These are phyloP conservation scores for Heteromurus nitidus DNA, from an alignment of 2,888 invertebrate genomes.

Conservation along the genomic window DNA sequence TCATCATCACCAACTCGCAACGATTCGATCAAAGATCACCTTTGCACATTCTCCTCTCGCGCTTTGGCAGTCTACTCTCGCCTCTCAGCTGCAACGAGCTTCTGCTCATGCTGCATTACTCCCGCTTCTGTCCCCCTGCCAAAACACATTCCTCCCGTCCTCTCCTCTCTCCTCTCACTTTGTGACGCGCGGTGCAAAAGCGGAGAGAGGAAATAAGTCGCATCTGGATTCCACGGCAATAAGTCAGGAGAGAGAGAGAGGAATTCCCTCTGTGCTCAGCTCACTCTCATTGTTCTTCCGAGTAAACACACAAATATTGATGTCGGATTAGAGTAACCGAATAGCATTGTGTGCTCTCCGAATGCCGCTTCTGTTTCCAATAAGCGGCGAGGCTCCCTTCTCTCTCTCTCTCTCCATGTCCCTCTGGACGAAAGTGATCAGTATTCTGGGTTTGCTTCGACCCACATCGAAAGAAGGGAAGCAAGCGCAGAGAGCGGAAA, in stretches of 20 bases:
- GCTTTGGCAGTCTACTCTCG: neutral
- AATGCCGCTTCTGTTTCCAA: neutral
- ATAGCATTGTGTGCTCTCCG: neutral
- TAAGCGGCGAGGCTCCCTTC: too few relatives aligned
- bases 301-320: slow-evolving; percentile 3
- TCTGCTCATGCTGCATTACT: neutral
- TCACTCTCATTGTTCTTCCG: slow-evolving; percentile 22
- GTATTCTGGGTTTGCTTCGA: neutral
- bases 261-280: slow-evolving; percentile 24
- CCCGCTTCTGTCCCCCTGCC: slow-evolving; percentile 24
- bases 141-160: slow-evolving; percentile 40
- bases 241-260: slow-evolving; percentile 58
- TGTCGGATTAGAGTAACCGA: neutral
- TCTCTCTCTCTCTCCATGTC: too few relatives aligned
- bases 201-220: neutral
- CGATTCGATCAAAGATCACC: neutral
- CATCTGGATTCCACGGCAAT: slow-evolving; percentile 62
- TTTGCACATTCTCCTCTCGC: too few relatives aligned
- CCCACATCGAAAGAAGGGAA: neutral
- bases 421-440: slow-evolving; percentile 10
- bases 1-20: slow-evolving; percentile 29
- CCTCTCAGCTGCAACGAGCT: neutral
- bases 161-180: neutral
- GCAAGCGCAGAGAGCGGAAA: neutral
- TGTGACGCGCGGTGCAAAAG: too few relatives aligned